Percentiles rank a stretch among this genome's conserved stretches.
Evolutionary conservation across 2,797 vertebrate genomes (phyloP).

Genomic region (Zalophus californianus): DNA sequence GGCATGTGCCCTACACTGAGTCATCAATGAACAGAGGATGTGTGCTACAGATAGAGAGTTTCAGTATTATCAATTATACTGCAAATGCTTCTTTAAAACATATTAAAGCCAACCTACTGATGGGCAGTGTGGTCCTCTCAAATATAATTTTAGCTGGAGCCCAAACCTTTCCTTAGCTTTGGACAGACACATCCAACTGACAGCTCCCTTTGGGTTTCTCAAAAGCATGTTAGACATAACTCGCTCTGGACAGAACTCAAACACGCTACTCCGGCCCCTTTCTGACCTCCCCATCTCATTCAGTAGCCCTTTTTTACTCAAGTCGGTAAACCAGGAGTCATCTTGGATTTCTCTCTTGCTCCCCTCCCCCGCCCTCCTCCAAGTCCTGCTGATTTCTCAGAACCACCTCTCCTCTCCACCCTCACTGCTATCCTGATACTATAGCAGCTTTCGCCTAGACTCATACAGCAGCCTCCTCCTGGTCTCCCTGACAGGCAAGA

Average conservation of each 20-base stretch:
- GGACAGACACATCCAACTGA: neutral
- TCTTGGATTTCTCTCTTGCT: neutral
- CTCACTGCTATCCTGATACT: neutral
- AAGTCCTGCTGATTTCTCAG: neutral
- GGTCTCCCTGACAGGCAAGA: neutral
- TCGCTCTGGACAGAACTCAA: neutral
- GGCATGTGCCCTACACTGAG: neutral
- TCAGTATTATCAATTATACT: neutral
- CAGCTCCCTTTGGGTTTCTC: neutral
- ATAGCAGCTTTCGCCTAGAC: neutral
- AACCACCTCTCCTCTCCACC: neutral
- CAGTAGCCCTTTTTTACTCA: neutral
- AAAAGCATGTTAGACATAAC: neutral
- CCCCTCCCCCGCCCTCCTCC: neutral
- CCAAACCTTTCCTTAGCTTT: neutral
- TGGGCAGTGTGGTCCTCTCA: neutral
- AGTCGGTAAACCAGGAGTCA: neutral
- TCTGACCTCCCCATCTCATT: neutral
- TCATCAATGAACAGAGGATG: neutral
- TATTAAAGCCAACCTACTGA: neutral
- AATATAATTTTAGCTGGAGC: neutral
- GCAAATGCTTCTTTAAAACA: neutral
- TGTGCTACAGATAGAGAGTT: neutral
- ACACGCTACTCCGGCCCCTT: no score
- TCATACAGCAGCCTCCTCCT: neutral